phyloP scores from a whole-genome alignment of 2,888 invertebrate genomes.

The Sesia apiformis region DNA sequence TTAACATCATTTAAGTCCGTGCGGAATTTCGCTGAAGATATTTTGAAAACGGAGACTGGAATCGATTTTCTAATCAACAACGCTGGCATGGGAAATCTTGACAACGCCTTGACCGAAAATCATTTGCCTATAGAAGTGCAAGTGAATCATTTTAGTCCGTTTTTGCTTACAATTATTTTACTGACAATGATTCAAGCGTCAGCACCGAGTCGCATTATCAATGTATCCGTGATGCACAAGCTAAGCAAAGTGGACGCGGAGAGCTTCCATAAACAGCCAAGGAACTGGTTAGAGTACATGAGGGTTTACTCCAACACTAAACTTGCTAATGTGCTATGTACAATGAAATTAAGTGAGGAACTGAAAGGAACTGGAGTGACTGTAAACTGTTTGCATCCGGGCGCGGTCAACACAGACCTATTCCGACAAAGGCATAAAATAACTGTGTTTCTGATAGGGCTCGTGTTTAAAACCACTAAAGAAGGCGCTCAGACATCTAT shows the following conservation, averaged over 20 bases:
- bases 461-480: conserved; percentile 77
- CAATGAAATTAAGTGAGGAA: conserved; percentile 78
- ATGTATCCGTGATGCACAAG: conserved; percentile 82
- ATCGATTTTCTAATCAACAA: conserved; percentile 89
- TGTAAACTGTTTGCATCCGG: conserved; percentile 87
- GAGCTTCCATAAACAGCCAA: conserved; percentile 78
- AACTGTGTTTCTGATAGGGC: conserved; percentile 71
- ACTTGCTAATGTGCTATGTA: conserved; percentile 82
- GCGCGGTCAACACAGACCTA: conserved; percentile 84
- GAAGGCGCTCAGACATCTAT: conserved; percentile 86
- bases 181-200: conserved; percentile 82
- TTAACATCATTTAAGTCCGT: conserved; percentile 82
- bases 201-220: conserved; percentile 80
- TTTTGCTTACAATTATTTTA: conserved; percentile 88
- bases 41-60: conserved; percentile 77
- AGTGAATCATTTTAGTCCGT: conserved; percentile 92
- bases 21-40: conserved; percentile 83
- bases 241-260: conserved; percentile 78
- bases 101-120: conserved; percentile 80
- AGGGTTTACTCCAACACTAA: conserved; percentile 79
- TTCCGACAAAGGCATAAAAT: conserved; percentile 80
- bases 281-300: conserved; percentile 61
- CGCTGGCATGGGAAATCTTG: conserved; percentile 82
- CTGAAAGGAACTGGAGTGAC: conserved; percentile 78
- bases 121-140: conserved; percentile 89